Percentiles rank a stretch among this genome's conserved stretches.
phyloP scores from a whole-genome alignment of 2,797 vertebrate species.

The Phataginus tricuspis region DNA sequence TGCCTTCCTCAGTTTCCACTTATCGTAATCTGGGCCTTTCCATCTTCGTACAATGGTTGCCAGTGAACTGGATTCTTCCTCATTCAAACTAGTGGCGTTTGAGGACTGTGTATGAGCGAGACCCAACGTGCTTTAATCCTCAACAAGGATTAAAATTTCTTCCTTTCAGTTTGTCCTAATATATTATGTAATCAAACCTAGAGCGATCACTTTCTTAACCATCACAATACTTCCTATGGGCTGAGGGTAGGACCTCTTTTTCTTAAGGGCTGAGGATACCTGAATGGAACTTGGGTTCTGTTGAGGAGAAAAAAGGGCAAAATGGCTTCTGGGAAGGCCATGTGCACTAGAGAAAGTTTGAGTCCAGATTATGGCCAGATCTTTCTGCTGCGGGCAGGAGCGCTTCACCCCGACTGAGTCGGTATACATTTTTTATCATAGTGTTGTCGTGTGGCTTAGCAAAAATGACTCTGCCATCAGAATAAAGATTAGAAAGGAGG shows the following conservation, averaged over 20 bases:
- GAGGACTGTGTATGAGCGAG: neutral
- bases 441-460: neutral
- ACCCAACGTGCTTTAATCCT: neutral
- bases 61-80: neutral
- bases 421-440: neutral
- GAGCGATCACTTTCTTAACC: neutral
- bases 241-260: neutral
- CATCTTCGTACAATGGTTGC: neutral
- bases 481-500: constrained; percentile 1
- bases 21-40: neutral
- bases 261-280: neutral
- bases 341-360: neutral
- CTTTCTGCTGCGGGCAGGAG: neutral
- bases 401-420: neutral
- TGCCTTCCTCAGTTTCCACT: neutral
- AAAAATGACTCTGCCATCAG: neutral
- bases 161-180: neutral
- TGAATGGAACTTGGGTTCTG: neutral
- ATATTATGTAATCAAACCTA: neutral
- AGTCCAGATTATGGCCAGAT: neutral
- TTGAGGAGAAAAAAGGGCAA: neutral
- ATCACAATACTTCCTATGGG: neutral
- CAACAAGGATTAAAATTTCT: neutral
- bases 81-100: neutral
- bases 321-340: neutral